Base-by-base conservation (phyloP, 2,797 vertebrate species). In the Hydrocynus forskahlii region DNA sequence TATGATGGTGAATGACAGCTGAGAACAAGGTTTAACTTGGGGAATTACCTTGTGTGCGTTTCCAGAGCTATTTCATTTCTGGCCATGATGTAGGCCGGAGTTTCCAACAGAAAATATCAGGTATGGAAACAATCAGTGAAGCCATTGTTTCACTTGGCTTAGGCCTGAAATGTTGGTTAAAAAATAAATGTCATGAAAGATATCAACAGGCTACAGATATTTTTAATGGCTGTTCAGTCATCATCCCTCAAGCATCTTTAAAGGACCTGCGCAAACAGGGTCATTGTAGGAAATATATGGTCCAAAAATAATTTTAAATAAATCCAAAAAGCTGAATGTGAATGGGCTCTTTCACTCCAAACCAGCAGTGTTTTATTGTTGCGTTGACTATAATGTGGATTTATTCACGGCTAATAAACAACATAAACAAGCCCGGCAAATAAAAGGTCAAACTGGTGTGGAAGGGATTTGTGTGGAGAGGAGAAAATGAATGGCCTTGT, bases 401-500 rank as follows among this genome's bases (percentile, higher is more conserved):
- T 72, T 80, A 69, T 73, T 80, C 70, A 72, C 63, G 50, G 43
- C 29, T 70, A 67, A 69, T 72, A 70, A 63, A 76, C 66, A 80
- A 48, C 79, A 75, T 76, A 82, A 67, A 76, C 77, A 83, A 62
- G 70, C 60, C 4, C n/a, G 23, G n/a, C 43, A 25, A 52, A 55
- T 45, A 8, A 48, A 75, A 60, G 17, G 79, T 83, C 77, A 70
- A 72, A 76, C 77, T 79, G 68, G 75, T 55, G 38, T 19, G 4
- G 79, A 78, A 74, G 68, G 29, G 60, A 79, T 63, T 29, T 21
- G 70, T 59, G 55, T 75, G 73, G 52, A 35, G 57, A 76, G 13
- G n/a, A 62, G 60, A 45, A 71, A 81, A 83, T 82, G 77, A 85
- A 86, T 69, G 82, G 76, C 52, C 52, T 63, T 57, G 69, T 76